A percentile compares a stretch with the other conserved stretches of the same genome.
Conservation (phyloP, 1,140 invertebrate species). For the Drosophila murphyi region DNA sequence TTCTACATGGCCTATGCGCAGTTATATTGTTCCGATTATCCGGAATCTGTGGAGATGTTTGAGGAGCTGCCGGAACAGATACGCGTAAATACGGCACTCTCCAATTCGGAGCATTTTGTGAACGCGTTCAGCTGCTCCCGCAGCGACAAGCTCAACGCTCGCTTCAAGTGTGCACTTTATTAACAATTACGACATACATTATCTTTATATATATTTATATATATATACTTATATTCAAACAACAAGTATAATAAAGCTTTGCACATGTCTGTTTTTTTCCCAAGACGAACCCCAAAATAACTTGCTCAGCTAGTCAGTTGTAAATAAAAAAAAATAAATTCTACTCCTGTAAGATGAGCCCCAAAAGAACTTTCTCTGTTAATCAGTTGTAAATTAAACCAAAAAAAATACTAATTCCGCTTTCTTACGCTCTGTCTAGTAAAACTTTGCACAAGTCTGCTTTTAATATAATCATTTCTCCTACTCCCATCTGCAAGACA, state of each 20-base stretch:
- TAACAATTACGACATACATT: constrained; percentile 4
- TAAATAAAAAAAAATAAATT: not conserved
- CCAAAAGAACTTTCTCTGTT: not conserved
- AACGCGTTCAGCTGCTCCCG: constrained; percentile 89
- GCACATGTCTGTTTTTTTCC: not conserved
- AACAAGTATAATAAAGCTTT: constrained; percentile 34
- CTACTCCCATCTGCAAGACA: no score
- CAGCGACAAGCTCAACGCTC: constrained; percentile 91
- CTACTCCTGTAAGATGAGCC: not conserved
- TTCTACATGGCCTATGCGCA: constrained; percentile 97
- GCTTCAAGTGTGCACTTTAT: constrained; percentile 89
- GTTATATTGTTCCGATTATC: constrained; percentile 82
- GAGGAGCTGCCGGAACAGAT: constrained; percentile 88
- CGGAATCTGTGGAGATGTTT: constrained; percentile 56
- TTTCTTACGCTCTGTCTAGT: constrained; percentile 5
- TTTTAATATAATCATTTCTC: no score
- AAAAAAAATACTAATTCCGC: not conserved
- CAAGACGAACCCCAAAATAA: not conserved
- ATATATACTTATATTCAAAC: constrained; percentile 1
- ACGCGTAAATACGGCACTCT: constrained; percentile 91
- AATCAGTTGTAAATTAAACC: not conserved
- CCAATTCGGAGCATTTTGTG: constrained; percentile 93
- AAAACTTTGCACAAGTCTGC: no score
- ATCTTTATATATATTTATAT: not conserved
- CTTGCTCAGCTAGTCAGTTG: not conserved